These are phyloP conservation scores for Pelochelys cantorii DNA, from an alignment of 2,797 vertebrate species.

Conservation along the genomic window DNA sequence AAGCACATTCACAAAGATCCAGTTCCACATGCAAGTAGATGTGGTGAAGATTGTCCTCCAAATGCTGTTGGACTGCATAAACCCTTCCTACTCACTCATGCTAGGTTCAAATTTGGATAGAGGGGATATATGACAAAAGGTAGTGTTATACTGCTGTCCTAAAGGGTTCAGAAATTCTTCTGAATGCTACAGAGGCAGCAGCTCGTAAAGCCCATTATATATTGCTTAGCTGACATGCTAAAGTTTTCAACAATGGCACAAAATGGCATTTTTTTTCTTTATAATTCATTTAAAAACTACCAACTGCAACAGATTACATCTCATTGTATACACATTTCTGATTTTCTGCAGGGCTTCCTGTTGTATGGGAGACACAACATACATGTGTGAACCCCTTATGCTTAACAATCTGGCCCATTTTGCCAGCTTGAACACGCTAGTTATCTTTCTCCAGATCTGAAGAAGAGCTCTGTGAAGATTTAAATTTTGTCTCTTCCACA, in stretches of 20 bases:
- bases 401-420: no score
- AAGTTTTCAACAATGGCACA: background rate
- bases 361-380: no score
- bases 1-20: background rate
- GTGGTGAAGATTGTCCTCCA: background rate
- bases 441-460: no score
- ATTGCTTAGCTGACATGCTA: background rate
- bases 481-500: no score
- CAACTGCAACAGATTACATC: background rate
- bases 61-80: background rate
- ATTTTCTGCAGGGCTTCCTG: background rate
- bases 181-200: background rate
- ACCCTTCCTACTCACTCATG: background rate
- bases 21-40: background rate
- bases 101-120: background rate
- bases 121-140: background rate
- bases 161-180: background rate
- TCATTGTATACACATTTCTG: background rate
- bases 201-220: background rate
- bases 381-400: no score
- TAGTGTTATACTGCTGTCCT: background rate
- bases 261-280: background rate
- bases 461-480: no score
- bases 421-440: no score
- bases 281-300: background rate